Conservation (phyloP, 92 coral and sea anemone genomes). For the Phenganax marumi region DNA sequence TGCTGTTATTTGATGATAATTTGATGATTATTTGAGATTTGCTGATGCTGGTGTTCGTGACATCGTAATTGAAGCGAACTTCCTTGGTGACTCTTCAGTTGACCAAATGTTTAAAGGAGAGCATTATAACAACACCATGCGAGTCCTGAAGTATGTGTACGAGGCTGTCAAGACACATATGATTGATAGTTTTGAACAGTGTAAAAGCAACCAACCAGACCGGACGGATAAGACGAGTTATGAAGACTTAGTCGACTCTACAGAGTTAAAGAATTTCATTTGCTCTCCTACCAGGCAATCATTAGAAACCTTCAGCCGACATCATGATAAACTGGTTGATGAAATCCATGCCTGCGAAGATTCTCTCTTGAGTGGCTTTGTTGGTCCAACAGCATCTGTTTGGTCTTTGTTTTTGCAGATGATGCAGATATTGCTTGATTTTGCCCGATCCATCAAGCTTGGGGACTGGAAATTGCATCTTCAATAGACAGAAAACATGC, state of each 20-base stretch:
- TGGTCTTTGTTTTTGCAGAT: no score
- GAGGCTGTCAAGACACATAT: constrained; percentile 1
- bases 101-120: constrained; percentile 1
- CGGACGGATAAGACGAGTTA: neutral
- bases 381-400: neutral
- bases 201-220: constrained; percentile 5
- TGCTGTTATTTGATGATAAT: neutral
- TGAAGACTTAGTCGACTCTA: neutral
- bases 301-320: neutral
- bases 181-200: constrained; percentile 2
- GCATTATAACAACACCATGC: neutral
- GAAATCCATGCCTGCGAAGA: neutral
- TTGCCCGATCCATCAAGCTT: no score
- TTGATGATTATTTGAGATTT: neutral
- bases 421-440: no score
- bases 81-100: neutral
- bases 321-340: no score
- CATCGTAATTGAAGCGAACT: no score
- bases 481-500: no score
- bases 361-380: neutral
- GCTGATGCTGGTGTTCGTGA: neutral
- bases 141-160: neutral
- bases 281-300: constrained; percentile 5
- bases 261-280: neutral
- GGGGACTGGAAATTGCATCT: no score